These are phyloP conservation scores for Allobates femoralis DNA, from an alignment of 2,797 vertebrate genomes.

Conservation along the genomic window DNA sequence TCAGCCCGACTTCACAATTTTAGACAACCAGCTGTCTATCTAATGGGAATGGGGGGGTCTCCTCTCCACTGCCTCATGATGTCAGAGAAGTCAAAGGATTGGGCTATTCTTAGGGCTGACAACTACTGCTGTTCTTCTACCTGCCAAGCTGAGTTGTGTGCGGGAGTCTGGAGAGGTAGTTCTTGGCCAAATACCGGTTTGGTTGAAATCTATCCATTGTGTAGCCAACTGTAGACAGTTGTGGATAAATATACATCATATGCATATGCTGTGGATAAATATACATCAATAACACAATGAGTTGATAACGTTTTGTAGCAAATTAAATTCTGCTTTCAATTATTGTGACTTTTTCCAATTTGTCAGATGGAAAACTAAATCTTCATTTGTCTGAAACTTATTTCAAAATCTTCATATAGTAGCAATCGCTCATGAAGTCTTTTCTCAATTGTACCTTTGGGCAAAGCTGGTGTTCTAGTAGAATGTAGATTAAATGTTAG, in stretches of 20 bases:
- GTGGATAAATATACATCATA: not conserved
- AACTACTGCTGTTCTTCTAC: too few relatives aligned
- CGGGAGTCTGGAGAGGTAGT: too few relatives aligned
- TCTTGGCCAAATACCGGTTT: too few relatives aligned
- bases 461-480: not conserved
- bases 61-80: too few relatives aligned
- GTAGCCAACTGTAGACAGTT: too few relatives aligned
- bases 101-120: too few relatives aligned
- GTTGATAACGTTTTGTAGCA: slow-evolving; percentile 9
- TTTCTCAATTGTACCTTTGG: slow-evolving; percentile 13
- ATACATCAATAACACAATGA: not conserved
- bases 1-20: too few relatives aligned
- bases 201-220: too few relatives aligned
- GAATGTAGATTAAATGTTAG: not conserved
- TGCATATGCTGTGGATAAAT: not conserved
- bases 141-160: too few relatives aligned
- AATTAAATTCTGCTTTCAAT: slow-evolving; percentile 67
- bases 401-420: not conserved
- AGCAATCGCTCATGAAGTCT: not conserved
- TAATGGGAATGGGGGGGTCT: too few relatives aligned
- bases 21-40: too few relatives aligned
- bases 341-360: slow-evolving; percentile 67
- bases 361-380: slow-evolving; percentile 49
- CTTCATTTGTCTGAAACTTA: not conserved
- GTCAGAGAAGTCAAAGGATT: too few relatives aligned